Conservation (phyloP, 2,888 invertebrate species). For the Aporophyla nigra region DNA sequence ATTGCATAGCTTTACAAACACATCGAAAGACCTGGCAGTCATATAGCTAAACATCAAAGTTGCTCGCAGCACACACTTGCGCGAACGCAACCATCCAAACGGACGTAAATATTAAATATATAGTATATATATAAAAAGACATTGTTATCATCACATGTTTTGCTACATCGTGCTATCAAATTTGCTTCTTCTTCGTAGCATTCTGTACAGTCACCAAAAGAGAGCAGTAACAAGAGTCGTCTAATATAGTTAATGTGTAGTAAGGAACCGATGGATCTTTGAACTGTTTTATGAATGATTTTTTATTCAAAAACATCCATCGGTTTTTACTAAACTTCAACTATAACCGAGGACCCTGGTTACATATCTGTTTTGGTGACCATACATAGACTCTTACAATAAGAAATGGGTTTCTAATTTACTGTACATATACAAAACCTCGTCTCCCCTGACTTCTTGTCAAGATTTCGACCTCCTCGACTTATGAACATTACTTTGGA, state of each 20-base stretch:
- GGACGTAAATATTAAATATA: conserved; percentile 39
- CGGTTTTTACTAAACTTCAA: no score
- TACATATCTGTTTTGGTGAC: no score
- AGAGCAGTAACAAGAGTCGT: no score
- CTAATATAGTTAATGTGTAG: no score
- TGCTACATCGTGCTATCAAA: conserved; percentile 8
- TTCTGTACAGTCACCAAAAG: conserved; percentile 10
- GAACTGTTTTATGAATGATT: no score
- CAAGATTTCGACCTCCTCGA: conserved; percentile 39
- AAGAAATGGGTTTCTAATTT: conserved; percentile 62
- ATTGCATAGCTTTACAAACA: conserved; percentile 11
- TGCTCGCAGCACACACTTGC: conserved; percentile 17
- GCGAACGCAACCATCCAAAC: conserved; percentile 27
- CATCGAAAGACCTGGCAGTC: conserved; percentile 37
- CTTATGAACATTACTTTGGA: conserved; percentile 57
- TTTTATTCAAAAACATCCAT: no score
- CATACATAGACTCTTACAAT: conserved; percentile 31
- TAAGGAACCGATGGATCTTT: no score
- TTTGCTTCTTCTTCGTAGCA: conserved; percentile 9
- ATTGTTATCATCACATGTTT: conserved; percentile 35
- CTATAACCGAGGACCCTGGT: no score
- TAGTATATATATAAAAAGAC: conserved; percentile 38
- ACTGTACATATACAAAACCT: conserved; percentile 42
- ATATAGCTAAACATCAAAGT: conserved; percentile 28
- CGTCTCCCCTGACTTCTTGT: conserved; percentile 10